A percentile compares a stretch with the other conserved stretches of the same genome.
These are phyloP conservation scores for Centropyge bicolor DNA, from an alignment of 2,797 vertebrate species.

Conservation along the genomic window DNA sequence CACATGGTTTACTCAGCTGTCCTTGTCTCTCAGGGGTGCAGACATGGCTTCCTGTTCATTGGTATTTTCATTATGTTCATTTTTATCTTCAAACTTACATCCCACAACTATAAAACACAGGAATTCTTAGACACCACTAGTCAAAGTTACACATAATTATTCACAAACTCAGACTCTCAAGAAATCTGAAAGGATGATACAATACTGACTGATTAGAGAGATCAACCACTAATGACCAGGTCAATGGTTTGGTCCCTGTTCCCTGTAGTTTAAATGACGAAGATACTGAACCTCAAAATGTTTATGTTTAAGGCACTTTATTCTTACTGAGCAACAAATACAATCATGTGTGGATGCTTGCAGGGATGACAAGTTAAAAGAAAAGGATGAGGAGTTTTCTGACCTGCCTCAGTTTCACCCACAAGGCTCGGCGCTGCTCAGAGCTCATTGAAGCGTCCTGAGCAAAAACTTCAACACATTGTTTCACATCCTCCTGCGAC, in stretches of 20 bases:
- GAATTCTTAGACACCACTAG: neutral
- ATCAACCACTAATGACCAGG: no score
- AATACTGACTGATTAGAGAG: no score
- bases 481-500: slow-evolving; percentile 83
- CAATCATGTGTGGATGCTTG: no score
- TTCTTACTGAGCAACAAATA: no score
- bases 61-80: no score
- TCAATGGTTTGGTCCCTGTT: no score
- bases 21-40: neutral
- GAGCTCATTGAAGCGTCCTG: slow-evolving; percentile 83
- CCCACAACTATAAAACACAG: neutral
- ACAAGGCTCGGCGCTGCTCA: slow-evolving; percentile 85
- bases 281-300: no score
- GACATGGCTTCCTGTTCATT: neutral
- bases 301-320: no score
- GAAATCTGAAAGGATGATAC: neutral
- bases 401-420: slow-evolving; percentile 89
- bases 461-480: slow-evolving; percentile 87
- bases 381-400: slow-evolving; percentile 37
- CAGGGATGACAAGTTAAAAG: neutral
- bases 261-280: no score
- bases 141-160: no score
- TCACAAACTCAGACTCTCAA: no score
- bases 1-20: neutral
- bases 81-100: neutral